Conservation (phyloP, 2,113 vertebrate species). For the Columba janthina region DNA sequence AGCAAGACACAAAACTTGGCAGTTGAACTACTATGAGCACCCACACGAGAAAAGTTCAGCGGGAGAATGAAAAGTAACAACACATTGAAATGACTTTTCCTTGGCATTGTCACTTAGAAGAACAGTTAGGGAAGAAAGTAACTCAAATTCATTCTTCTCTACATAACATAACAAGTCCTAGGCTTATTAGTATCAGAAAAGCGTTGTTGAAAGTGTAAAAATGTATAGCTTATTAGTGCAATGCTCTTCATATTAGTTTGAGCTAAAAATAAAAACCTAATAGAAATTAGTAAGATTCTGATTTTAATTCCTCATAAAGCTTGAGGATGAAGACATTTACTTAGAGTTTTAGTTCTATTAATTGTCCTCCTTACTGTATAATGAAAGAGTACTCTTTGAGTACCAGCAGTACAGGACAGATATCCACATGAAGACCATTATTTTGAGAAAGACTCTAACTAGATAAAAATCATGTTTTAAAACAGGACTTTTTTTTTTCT, state of each 20-base stretch:
- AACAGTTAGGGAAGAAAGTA: neutral
- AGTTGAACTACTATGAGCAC: neutral
- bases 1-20: neutral
- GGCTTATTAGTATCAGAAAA: neutral
- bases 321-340: neutral
- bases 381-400: neutral
- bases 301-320: neutral
- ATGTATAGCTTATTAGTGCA: fast-evolving
- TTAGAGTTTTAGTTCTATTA: neutral
- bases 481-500: neutral
- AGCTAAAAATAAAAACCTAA: neutral
- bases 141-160: neutral
- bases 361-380: neutral
- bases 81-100: neutral
- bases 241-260: neutral
- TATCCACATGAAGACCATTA: neutral
- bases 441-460: neutral
- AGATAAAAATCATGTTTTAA: neutral
- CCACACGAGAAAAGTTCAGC: neutral
- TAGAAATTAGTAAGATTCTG: neutral
- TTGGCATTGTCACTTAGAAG: neutral
- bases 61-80: neutral
- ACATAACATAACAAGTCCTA: neutral
- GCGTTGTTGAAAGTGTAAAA: neutral
- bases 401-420: neutral